Conservation (phyloP, 2,797 vertebrate species). For the Propithecus perrieri region DNA sequence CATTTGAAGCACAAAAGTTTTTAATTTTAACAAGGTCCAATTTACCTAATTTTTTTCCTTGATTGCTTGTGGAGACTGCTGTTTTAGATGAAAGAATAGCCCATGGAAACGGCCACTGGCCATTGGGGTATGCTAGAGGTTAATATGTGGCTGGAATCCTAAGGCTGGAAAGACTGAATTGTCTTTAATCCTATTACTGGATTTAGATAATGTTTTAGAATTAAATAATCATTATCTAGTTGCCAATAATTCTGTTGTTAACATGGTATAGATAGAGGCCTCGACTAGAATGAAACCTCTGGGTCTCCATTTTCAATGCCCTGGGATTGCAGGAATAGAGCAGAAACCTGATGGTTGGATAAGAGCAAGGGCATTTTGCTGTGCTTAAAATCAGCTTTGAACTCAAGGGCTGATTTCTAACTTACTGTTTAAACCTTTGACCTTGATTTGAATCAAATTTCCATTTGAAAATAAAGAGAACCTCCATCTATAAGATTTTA, state of each 20-base stretch:
- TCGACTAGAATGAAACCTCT: conserved; percentile 38
- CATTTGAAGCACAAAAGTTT: neutral
- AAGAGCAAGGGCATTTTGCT: conserved; percentile 35
- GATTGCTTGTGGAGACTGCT: neutral
- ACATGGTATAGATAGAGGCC: conserved; percentile 17
- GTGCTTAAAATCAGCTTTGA: conserved; percentile 54
- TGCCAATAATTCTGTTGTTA: conserved; percentile 50
- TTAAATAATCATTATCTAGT: conserved; percentile 60
- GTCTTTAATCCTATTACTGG: conserved; percentile 66
- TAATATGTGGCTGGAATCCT: conserved; percentile 17
- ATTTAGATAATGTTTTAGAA: conserved; percentile 63
- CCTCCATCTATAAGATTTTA: neutral
- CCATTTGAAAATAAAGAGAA: conserved; percentile 61
- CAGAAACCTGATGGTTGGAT: neutral
- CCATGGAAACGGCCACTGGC: neutral
- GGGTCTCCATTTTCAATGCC: conserved; percentile 50
- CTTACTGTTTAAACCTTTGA: conserved; percentile 55
- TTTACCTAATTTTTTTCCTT: neutral
- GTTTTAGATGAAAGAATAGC: conserved; percentile 20
- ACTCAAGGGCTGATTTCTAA: conserved; percentile 54
- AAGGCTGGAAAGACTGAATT: conserved; percentile 35
- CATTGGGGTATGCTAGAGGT: neutral
- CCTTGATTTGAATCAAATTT: conserved; percentile 63
- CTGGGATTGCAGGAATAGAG: neutral
- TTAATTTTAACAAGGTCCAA: conserved; percentile 21